phyloP scores from a whole-genome alignment of 2,113 vertebrate species.

The Ptilonorhynchus violaceus region DNA sequence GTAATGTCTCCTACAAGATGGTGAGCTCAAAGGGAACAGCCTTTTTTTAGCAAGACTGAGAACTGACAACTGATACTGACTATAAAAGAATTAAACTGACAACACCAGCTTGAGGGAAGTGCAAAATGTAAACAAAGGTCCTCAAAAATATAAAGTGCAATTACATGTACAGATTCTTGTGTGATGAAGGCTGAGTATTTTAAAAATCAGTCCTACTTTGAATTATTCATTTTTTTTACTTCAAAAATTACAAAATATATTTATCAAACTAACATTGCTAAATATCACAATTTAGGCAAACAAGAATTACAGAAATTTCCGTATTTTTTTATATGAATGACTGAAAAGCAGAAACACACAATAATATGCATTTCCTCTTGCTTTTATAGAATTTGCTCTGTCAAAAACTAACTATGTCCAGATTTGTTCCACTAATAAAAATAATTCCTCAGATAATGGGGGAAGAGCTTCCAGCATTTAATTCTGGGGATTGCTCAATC shows the following conservation, averaged over 20 bases:
- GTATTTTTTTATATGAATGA: neutral
- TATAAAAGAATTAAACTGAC: neutral
- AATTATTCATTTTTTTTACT: neutral
- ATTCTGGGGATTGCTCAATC: neutral
- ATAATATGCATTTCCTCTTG: neutral
- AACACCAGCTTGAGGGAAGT: neutral
- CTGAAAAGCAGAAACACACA: neutral
- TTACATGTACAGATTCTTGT: neutral
- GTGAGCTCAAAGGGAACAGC: neutral
- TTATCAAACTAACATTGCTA: neutral
- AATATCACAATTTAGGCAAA: neutral
- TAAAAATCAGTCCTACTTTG: neutral
- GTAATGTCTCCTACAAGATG: neutral
- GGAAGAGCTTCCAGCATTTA: neutral
- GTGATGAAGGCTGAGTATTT: neutral
- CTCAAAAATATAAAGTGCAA: neutral
- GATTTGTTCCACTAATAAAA: conserved; percentile 47
- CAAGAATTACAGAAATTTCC: neutral
- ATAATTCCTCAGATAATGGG: conserved; percentile 1
- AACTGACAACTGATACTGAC: neutral
- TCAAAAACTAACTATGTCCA: neutral
- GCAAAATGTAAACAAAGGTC: neutral
- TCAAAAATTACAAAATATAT: neutral
- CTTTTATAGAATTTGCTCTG: neutral
- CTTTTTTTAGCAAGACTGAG: neutral